Evolutionary conservation across 2,113 vertebrate species (phyloP).

Genomic region (Pseudopipra pipra): DNA sequence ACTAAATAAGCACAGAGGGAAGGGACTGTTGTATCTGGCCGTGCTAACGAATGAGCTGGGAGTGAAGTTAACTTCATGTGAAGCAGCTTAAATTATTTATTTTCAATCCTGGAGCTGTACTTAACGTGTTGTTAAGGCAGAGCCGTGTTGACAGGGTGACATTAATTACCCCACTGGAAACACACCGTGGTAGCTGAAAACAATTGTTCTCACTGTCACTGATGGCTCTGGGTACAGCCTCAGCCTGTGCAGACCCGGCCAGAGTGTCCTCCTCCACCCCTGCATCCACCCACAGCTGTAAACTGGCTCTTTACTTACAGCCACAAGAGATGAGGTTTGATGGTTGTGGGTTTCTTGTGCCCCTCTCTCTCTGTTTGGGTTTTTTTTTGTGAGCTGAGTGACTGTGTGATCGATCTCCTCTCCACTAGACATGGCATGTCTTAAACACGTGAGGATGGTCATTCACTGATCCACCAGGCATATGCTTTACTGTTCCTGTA

Average conservation of each 20-base stretch:
- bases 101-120: constrained; percentile 1
- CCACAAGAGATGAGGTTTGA: not conserved
- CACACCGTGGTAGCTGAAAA: not conserved
- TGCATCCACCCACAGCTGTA: not conserved
- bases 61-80: constrained; percentile 32
- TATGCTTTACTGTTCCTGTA: not conserved
- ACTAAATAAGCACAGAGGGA: constrained; percentile 30
- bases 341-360: not conserved
- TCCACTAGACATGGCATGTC: not conserved
- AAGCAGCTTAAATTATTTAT: constrained; percentile 55
- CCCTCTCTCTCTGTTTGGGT: not conserved
- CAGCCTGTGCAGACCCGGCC: not conserved
- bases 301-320: not conserved
- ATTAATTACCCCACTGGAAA: constrained; percentile 36
- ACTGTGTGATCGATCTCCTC: not conserved
- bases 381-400: not conserved
- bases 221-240: not conserved
- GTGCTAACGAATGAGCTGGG: not conserved
- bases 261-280: not conserved
- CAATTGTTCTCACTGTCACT: not conserved
- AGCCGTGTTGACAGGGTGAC: not conserved
- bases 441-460: not conserved
- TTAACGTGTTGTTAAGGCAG: constrained; percentile 15
- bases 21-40: not conserved
- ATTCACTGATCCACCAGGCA: not conserved